Evolutionary conservation across 2,797 vertebrate genomes (phyloP), one percentile per base, ranked within the genome.

Genomic region (Ataeniobius toweri): DNA sequence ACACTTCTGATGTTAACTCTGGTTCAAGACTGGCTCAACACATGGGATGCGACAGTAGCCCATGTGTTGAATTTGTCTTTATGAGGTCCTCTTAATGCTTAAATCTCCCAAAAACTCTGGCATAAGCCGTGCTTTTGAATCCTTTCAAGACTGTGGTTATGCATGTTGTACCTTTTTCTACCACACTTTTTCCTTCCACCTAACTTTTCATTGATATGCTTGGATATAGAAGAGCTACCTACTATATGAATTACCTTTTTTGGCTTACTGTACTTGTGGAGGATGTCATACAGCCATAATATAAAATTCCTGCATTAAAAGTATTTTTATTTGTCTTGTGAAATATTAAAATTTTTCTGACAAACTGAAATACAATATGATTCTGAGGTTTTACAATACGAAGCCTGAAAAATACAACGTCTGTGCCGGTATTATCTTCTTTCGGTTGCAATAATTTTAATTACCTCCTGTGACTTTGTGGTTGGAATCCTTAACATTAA

Each of bases 401-500:
- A 51, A 46, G 16, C 13, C 50, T 39, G 31, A 3, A 1, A 67
- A 24, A 14, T 16, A 56, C 50, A 51, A 48, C 76, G 68, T 70
- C 79, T 76, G 8, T 56, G 22, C 58, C 44, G 24, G 63, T 67
- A 67, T 67, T 3, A 74, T 14, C 28, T 53, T 24, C 7, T 74
- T 81, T 75, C 50, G 69, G 0, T 41, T 53, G 28, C 53, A 26
- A 76, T 85, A 72, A 79, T 82, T 77, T 71, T 44, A 79, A 68
- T 68, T 71, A 56, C 77, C 71, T 79, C 85, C 61, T 55, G 48
- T 77, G 28, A 78, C 80, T 84, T 84, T 77, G 68, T 86, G 70
- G 80, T 84, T 61, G 77, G 58, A 81, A 61, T 84, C 77, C 69
- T 73, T 59, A 73, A 79, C 36, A 78, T 81, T 74, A 81, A 78